Evolutionary conservation across 2,888 invertebrate genomes (phyloP), one percentile per base, ranked within the genome.

Genomic region (Hemithea aestivaria): DNA sequence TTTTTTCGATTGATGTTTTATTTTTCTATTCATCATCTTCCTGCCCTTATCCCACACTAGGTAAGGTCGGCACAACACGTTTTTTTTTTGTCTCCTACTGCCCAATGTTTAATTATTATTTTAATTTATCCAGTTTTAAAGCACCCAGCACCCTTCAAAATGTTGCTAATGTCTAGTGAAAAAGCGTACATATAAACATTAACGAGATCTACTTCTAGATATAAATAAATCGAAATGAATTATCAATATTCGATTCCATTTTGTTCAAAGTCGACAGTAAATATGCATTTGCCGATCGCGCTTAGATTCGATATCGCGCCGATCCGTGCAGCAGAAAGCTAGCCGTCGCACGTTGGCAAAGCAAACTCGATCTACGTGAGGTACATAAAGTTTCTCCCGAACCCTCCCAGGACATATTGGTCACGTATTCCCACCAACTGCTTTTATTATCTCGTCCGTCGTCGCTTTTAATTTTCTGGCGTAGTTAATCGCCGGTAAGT

Each of bases 311-410:
- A 78, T 78, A 73, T 73, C 61, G 62, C 60, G 55, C 58, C 62
- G 66, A 64, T 64, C 66, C 54, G 41, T 42, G 41, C 41, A 59
- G 67, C 68, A 58, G 69, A 62, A 69, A 76, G 73, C 70, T 69
- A 77, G 73, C 77, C 73, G 61, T 68, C 60, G 73, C 68, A 74
- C 76, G 76, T 76, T 76, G 74, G 74, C 71, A 73, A 72, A 79
- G 78, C 79, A 82, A 82, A 81, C 81, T 81, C 73, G 58, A 51
- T 51, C 51, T 54, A 82, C 83, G 83, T 82, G 83, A 76, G 68
- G 58, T 60, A 80, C 80, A 82, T 82, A 78, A 73, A 71, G 61
- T 51, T 35, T 9, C 22, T 9, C 48, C 49, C 62, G 58, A 62
- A 64, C 65, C 64, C 68, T 59, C 69, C 58, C 48, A 66, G 67